phyloP scores from a whole-genome alignment of 2,888 invertebrate genomes.

The Ophion ellenae region DNA sequence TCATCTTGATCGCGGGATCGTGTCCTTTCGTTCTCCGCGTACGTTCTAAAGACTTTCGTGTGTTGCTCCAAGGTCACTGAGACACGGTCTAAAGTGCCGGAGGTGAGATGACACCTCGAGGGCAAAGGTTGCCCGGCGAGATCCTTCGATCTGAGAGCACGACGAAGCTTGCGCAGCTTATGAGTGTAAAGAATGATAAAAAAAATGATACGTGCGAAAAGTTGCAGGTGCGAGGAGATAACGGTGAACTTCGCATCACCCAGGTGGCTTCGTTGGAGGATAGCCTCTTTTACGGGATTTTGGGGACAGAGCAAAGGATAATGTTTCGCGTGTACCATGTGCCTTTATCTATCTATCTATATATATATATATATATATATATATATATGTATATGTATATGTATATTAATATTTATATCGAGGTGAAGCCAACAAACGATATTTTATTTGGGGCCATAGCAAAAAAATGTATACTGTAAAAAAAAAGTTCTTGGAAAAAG shows the following conservation, averaged over 20 bases:
- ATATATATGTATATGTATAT: too few species aligned
- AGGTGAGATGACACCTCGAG: conserved; percentile 40
- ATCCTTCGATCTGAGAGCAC: conserved; percentile 31
- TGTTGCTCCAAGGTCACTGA: not conserved
- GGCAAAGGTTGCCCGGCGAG: conserved; percentile 14
- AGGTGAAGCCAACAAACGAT: too few species aligned
- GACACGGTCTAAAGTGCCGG: conserved; percentile 39
- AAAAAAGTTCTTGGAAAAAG: too few species aligned
- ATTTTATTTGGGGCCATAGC: too few species aligned
- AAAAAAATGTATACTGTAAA: too few species aligned
- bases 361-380: too few species aligned
- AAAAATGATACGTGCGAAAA: not conserved
- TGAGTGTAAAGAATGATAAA: not conserved
- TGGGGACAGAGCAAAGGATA: too few species aligned
- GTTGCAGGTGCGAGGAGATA: conserved; percentile 43
- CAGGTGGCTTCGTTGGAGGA: conserved; percentile 25
- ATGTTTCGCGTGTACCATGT: too few species aligned
- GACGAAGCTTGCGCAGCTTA: not conserved
- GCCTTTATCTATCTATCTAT: too few species aligned
- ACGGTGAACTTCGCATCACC: conserved; percentile 17
- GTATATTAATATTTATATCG: too few species aligned
- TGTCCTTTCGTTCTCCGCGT: not conserved
- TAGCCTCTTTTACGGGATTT: not conserved
- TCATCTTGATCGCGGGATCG: conserved; percentile 11
- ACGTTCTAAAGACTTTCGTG: conserved; percentile 1